Conservation (phyloP, 1,140 invertebrate species). For the Monochamus saltuarius region DNA sequence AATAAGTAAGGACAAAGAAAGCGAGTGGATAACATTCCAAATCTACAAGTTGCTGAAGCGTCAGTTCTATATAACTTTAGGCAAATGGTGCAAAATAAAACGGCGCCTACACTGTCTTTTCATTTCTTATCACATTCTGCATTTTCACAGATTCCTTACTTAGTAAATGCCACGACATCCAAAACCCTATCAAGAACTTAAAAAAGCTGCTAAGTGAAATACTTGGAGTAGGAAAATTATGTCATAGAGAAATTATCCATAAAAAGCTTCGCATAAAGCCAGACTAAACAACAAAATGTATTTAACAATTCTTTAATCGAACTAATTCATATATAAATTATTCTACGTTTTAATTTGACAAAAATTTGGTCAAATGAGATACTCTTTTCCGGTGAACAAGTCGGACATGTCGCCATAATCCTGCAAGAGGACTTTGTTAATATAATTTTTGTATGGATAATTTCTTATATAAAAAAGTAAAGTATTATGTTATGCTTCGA, state of each 20-base stretch:
- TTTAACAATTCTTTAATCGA: too few species aligned
- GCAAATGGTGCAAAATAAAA: constrained; percentile 11
- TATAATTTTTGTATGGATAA: background rate
- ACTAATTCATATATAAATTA: too few species aligned
- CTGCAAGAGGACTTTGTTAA: background rate
- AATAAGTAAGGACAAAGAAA: constrained; percentile 22
- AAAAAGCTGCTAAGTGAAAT: too few species aligned
- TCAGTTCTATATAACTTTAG: constrained; percentile 52
- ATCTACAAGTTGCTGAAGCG: constrained; percentile 19
- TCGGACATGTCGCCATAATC: constrained; percentile 1
- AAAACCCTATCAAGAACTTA: constrained; percentile 17
- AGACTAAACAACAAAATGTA: too few species aligned
- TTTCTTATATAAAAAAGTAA: background rate
- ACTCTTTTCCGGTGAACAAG: constrained; percentile 1
- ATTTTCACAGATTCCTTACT: constrained; percentile 4
- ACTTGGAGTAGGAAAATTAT: too few species aligned
- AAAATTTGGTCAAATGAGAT: background rate
- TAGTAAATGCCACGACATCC: constrained; percentile 29
- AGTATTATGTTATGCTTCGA: constrained; percentile 30
- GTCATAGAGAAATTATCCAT: too few species aligned
- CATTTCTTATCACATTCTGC: constrained; percentile 30
- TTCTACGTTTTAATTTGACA: too few species aligned
- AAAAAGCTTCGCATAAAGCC: too few species aligned
- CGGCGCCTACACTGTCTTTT: constrained; percentile 21
- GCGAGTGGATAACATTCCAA: constrained; percentile 21